phyloP scores from a whole-genome alignment of 2,888 invertebrate species.

The Synanthedon formicaeformis region DNA sequence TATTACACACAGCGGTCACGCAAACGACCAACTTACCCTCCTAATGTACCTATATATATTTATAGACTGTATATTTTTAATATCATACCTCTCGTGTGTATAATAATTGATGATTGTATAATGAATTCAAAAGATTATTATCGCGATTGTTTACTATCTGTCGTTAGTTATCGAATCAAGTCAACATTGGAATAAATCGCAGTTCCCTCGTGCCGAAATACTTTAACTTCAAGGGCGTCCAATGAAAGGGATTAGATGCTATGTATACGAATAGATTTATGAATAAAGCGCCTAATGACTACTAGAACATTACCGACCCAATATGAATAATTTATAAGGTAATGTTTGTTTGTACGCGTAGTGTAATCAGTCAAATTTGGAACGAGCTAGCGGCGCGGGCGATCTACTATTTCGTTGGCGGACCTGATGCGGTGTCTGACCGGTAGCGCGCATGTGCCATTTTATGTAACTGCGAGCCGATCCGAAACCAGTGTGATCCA shows the following conservation, averaged over 20 bases:
- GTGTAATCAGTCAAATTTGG: not conserved
- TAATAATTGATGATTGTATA: too few relatives aligned
- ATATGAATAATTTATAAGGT: not conserved
- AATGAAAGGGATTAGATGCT: too few relatives aligned
- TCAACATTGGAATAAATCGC: too few relatives aligned
- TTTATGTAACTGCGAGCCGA: conserved; percentile 50
- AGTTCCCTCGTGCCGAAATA: too few relatives aligned
- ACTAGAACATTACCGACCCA: not conserved
- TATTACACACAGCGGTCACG: not conserved
- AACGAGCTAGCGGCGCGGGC: conserved; percentile 21
- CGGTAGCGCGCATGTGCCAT: conserved; percentile 39
- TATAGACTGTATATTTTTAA: too few relatives aligned
- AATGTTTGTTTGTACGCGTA: not conserved
- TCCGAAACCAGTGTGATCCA: conserved; percentile 35
- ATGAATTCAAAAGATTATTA: too few relatives aligned
- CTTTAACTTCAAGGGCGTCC: too few relatives aligned
- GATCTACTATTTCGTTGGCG: conserved; percentile 10
- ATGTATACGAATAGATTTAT: not conserved
- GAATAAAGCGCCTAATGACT: not conserved
- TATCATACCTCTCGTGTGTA: too few relatives aligned
- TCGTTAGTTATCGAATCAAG: too few relatives aligned
- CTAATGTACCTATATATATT: too few relatives aligned
- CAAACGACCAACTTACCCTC: not conserved
- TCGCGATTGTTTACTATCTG: too few relatives aligned
- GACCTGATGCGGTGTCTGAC: conserved; percentile 11